Conservation (phyloP, 2,888 invertebrate species). For the Eupithecia vulgata region DNA sequence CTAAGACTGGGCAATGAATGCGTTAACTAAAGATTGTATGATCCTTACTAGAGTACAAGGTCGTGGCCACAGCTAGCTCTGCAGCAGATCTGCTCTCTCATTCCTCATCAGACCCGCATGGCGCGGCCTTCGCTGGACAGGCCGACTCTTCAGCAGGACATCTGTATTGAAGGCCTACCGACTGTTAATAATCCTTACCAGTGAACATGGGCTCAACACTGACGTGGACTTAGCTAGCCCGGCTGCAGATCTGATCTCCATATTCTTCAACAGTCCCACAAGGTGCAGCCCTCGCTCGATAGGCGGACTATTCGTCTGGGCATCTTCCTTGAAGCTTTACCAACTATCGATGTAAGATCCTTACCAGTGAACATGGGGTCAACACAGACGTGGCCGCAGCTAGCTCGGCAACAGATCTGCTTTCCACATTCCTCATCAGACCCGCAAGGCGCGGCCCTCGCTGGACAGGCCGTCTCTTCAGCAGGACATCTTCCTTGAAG, state of each 20-base stretch:
- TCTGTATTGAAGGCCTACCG: constrained; percentile 73
- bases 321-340: constrained; percentile 77
- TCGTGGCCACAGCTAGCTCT: constrained; percentile 86
- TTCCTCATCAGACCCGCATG: constrained; percentile 84
- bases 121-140: constrained; percentile 85
- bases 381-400: constrained; percentile 86
- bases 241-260: constrained; percentile 87
- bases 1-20: background rate
- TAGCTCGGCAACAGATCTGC: constrained; percentile 87
- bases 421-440: constrained; percentile 86
- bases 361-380: constrained; percentile 86
- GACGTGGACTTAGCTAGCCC: constrained; percentile 86
- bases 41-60: constrained; percentile 82
- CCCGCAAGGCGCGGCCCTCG: constrained; percentile 84
- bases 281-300: constrained; percentile 84
- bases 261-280: constrained; percentile 86
- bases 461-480: constrained; percentile 79
- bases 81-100: constrained; percentile 88
- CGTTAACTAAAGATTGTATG: background rate
- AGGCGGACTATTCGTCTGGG: constrained; percentile 70
- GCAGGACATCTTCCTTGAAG: constrained; percentile 77
- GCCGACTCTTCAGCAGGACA: constrained; percentile 69
- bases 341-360: too few relatives aligned
- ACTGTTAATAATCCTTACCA: constrained; percentile 80
- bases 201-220: constrained; percentile 86